Conservation (phyloP, 2,888 invertebrate genomes). For the Eupithecia insigniata region DNA sequence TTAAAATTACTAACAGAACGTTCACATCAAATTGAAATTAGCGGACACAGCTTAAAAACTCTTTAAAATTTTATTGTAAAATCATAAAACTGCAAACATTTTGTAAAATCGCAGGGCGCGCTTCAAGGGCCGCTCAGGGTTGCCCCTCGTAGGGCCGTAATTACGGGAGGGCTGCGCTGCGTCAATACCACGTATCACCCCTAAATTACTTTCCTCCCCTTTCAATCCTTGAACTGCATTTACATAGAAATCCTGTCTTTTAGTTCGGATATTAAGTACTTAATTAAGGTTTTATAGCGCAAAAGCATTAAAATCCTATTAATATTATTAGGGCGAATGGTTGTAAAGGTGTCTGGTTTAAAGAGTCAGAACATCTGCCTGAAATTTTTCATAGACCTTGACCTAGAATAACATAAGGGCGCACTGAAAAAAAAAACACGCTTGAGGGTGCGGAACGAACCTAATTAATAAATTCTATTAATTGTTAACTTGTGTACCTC, state of each 20-base stretch:
- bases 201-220: slow-evolving; percentile 75
- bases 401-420: too few relatives aligned
- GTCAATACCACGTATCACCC: slow-evolving; percentile 67
- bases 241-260: slow-evolving; percentile 27
- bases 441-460: too few relatives aligned
- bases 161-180: slow-evolving; percentile 53
- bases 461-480: too few relatives aligned
- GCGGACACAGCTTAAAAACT: background rate
- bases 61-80: background rate
- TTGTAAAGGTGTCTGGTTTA: too few relatives aligned
- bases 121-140: slow-evolving; percentile 28
- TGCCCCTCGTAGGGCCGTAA: slow-evolving; percentile 39
- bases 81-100: slow-evolving; percentile 25
- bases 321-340: too few relatives aligned
- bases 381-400: too few relatives aligned
- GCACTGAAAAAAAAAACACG: too few relatives aligned
- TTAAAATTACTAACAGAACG: too few relatives aligned
- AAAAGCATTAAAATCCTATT: too few relatives aligned
- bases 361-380: too few relatives aligned
- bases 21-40: background rate
- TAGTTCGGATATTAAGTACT: background rate
- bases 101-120: slow-evolving; percentile 26
- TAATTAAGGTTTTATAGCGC: too few relatives aligned
- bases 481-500: too few relatives aligned
- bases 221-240: slow-evolving; percentile 53